phyloP scores from a whole-genome alignment of 2,113 vertebrate genomes.

The Datnioides undecimradiatus region DNA sequence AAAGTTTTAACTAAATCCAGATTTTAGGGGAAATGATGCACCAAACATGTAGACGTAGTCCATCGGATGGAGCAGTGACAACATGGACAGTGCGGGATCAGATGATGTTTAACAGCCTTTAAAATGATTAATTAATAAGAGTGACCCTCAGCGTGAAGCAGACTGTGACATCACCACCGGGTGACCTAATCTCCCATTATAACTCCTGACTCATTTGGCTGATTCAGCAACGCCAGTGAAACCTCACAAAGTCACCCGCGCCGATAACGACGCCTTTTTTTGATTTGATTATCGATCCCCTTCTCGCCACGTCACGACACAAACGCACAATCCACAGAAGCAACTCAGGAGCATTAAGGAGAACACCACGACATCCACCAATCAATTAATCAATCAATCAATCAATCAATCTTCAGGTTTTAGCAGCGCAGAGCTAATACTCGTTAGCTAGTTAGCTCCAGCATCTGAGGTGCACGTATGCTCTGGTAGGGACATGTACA shows the following conservation, averaged over 20 bases:
- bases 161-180: constrained; percentile 23
- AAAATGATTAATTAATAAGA: neutral
- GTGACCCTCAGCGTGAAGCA: neutral
- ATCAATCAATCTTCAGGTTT: too few species aligned
- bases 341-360: too few species aligned
- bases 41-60: neutral
- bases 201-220: constrained; percentile 12
- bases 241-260: neutral
- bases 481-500: too few species aligned
- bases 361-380: too few species aligned
- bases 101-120: neutral
- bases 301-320: neutral
- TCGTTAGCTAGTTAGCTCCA: too few species aligned
- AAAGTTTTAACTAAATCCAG: too few species aligned
- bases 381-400: too few species aligned
- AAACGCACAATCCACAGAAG: too few species aligned
- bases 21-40: neutral
- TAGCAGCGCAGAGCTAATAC: too few species aligned
- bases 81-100: neutral
- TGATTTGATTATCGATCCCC: neutral
- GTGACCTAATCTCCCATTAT: constrained; percentile 8
- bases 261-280: neutral
- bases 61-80: neutral
- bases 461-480: too few species aligned
- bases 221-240: neutral